These are phyloP conservation scores for Meandrina meandrites DNA, from an alignment of 92 coral and sea anemone genomes.

Conservation along the genomic window DNA sequence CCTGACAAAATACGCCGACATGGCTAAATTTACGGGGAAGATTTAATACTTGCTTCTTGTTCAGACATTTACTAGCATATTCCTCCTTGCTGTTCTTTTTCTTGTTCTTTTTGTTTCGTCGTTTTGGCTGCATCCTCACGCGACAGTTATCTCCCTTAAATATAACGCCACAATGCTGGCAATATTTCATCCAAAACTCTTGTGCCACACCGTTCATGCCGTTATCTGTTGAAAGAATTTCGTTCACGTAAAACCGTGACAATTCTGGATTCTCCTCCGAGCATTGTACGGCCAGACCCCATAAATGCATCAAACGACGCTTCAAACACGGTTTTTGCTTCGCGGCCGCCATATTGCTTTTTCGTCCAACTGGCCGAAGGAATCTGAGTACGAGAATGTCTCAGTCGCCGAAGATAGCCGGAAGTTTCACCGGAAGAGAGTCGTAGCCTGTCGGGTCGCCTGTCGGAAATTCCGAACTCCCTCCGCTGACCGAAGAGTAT, in stretches of 20 bases:
- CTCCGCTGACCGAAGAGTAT: slow-evolving; percentile 33
- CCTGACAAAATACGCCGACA: slow-evolving; percentile 19
- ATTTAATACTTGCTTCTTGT: neutral
- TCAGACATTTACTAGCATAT: neutral
- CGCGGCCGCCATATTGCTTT: slow-evolving; percentile 15
- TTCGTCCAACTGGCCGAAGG: neutral
- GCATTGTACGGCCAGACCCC: slow-evolving; percentile 69
- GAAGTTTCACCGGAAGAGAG: too few species aligned
- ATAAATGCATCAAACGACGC: slow-evolving; percentile 56
- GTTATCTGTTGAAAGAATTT: slow-evolving; percentile 16
- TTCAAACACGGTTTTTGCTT: neutral
- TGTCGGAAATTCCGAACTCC: neutral
- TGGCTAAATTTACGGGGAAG: slow-evolving; percentile 26
- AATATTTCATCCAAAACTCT: slow-evolving; percentile 31
- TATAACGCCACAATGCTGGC: slow-evolving; percentile 59
- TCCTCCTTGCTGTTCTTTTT: neutral
- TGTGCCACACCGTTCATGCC: neutral
- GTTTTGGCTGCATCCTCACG: slow-evolving; percentile 59
- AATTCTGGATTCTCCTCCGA: slow-evolving; percentile 61
- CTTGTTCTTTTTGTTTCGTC: slow-evolving; percentile 9
- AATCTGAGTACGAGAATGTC: neutral
- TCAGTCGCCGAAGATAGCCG: neutral
- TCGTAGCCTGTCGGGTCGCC: neutral
- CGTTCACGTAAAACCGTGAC: slow-evolving; percentile 67
- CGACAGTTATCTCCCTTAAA: slow-evolving; percentile 51